Percentiles rank a stretch among this genome's conserved stretches.
Conservation (phyloP, 2,113 vertebrate genomes). For the Phasianus colchicus region DNA sequence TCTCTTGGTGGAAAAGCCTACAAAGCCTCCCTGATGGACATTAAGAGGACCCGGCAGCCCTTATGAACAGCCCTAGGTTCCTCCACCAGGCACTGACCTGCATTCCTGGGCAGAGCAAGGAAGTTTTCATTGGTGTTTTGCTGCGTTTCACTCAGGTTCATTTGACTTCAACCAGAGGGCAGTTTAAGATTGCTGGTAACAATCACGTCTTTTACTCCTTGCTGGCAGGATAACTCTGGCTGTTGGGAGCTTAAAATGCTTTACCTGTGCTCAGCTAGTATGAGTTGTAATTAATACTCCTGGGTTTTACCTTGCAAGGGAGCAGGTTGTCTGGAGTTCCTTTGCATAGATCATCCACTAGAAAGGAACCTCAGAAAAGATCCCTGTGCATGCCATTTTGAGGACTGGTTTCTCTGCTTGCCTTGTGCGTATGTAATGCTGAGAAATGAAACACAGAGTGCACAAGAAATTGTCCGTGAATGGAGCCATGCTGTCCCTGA, state of each 20-base stretch:
- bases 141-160: background rate
- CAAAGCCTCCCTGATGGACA: background rate
- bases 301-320: background rate
- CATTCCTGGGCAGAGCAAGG: constrained; percentile 36
- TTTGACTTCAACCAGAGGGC: background rate
- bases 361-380: background rate
- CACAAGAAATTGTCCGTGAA: background rate
- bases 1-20: background rate
- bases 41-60: background rate
- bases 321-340: background rate
- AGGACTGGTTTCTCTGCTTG: accelerated
- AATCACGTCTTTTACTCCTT: constrained; percentile 7
- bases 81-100: constrained; percentile 62
- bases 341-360: background rate
- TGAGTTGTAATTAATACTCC: background rate
- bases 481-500: too few species aligned
- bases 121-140: background rate
- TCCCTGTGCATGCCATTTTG: background rate
- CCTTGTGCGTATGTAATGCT: background rate
- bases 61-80: constrained; percentile 44
- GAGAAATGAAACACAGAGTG: background rate
- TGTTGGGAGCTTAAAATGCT: background rate
- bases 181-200: background rate
- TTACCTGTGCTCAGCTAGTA: background rate
- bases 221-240: constrained; percentile 32